Evolutionary conservation across 1,140 invertebrate genomes (phyloP), one percentile per base, ranked within the genome.

Genomic region (Drosophila pandora): DNA sequence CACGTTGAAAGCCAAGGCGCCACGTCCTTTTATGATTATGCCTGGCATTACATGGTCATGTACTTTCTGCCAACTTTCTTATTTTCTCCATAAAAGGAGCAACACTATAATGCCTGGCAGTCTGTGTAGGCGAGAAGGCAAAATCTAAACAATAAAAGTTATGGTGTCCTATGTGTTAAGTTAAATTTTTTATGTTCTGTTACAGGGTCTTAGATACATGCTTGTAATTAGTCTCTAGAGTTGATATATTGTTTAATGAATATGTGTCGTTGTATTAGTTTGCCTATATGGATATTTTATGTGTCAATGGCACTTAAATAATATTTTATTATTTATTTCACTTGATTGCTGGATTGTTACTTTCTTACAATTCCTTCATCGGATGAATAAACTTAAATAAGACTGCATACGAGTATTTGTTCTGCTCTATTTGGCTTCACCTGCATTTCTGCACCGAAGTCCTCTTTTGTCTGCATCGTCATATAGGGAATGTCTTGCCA

Each of bases 21-120:
- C 34, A 17, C 43, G 50, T 47, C 21, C 32, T 58, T 76, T 82
- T 52, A 80, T 80, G 73, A 64, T 87, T 88, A 87, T 87, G 77
- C 69, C 67, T 56, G 64, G 80, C 76, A 75, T 76, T 85, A 71
- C 64, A 48, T 69, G 67, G 57, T 50, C 32, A 48, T 69, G 63
- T 52, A 43, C 17, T 55, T 65, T 52, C 23, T 76, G 50, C 75
- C 43, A n/a, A 43, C 55, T 41, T 34, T 55, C 28, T 17, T 37
- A 12, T 10, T 37, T 37, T n/a, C 34, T 37, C 34, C 34, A 37
- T 37, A 45, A 52, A 13, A 12, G 67, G 10, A 48, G 30, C 62
- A 67, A 37, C 32, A 48, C 63, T 23, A 52, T 43, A 64, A 52
- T 43, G 63, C 60, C 3, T 45, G 47, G 61, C 41, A 61, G 80